Evolutionary conservation across 2,888 invertebrate species (phyloP).

Genomic region (Luffia ferchaultella): DNA sequence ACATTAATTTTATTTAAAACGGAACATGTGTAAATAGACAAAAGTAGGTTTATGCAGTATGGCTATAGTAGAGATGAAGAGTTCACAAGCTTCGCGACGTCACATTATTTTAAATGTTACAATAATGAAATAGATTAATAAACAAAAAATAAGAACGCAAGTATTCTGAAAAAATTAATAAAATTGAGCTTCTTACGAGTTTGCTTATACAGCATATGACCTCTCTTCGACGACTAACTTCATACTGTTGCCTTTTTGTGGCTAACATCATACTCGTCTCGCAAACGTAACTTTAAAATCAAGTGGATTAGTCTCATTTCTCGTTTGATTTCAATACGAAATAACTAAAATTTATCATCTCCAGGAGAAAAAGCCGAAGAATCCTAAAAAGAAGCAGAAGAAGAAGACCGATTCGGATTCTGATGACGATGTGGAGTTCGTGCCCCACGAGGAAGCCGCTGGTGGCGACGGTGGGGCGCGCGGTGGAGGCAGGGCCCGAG

Average conservation of each 20-base stretch:
- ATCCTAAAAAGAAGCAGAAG: slow-evolving; percentile 44
- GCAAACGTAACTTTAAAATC: too few species aligned
- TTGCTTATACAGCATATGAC: too few species aligned
- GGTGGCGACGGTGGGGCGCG: slow-evolving; percentile 15
- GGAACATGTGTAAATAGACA: neutral
- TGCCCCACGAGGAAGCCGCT: slow-evolving; percentile 11
- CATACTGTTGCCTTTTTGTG: too few species aligned
- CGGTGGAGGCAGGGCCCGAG: slow-evolving; percentile 26
- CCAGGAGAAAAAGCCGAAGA: slow-evolving; percentile 45
- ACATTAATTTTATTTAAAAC: neutral
- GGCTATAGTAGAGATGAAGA: neutral
- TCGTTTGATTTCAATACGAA: too few species aligned
- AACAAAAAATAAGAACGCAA: neutral
- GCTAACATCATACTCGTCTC: too few species aligned
- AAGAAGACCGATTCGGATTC: slow-evolving; percentile 34
- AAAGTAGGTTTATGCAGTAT: neutral
- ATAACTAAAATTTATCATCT: too few species aligned
- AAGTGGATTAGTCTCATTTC: too few species aligned
- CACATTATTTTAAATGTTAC: neutral
- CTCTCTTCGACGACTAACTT: too few species aligned
- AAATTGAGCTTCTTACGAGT: neutral
- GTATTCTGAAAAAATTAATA: neutral
- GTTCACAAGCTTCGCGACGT: neutral
- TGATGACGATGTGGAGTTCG: slow-evolving; percentile 25
- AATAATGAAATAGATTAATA: neutral